Percentiles rank a stretch among this genome's conserved stretches.
Conservation (phyloP, 2,113 vertebrate genomes). For the Phaethornis superciliosus region DNA sequence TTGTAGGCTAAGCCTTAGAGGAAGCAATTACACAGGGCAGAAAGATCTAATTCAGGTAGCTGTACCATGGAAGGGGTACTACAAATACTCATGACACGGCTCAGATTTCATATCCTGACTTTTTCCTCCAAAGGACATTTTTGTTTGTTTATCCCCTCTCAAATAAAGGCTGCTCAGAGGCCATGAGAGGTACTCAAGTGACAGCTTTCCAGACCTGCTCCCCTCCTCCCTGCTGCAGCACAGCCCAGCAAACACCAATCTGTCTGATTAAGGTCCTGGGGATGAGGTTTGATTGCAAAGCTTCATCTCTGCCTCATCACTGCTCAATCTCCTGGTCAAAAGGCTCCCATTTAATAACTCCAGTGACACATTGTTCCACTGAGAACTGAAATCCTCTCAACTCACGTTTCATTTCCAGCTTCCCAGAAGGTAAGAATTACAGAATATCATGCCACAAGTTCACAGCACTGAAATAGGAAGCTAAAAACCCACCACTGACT, state of each 20-base stretch:
- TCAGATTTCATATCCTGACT: slow-evolving; percentile 21
- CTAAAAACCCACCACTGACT: background rate
- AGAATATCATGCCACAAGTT: background rate
- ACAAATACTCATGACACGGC: background rate
- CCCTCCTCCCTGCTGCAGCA: background rate
- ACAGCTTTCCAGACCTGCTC: background rate
- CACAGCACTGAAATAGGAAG: background rate
- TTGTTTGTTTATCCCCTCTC: background rate
- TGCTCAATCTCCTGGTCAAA: background rate
- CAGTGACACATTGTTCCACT: background rate
- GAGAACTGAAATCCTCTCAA: background rate
- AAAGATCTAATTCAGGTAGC: background rate
- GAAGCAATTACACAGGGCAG: slow-evolving; percentile 1
- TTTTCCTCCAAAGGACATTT: background rate
- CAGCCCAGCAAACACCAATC: background rate
- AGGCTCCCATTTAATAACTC: background rate
- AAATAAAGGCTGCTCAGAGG: background rate
- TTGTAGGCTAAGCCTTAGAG: background rate
- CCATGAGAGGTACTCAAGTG: background rate
- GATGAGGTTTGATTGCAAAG: background rate
- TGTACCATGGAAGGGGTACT: background rate
- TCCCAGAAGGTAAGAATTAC: background rate
- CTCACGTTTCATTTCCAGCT: background rate
- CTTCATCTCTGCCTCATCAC: background rate
- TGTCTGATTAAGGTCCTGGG: background rate